These are phyloP conservation scores for Tragelaphus scriptus DNA, from an alignment of 2,113 vertebrate species.

Conservation along the genomic window DNA sequence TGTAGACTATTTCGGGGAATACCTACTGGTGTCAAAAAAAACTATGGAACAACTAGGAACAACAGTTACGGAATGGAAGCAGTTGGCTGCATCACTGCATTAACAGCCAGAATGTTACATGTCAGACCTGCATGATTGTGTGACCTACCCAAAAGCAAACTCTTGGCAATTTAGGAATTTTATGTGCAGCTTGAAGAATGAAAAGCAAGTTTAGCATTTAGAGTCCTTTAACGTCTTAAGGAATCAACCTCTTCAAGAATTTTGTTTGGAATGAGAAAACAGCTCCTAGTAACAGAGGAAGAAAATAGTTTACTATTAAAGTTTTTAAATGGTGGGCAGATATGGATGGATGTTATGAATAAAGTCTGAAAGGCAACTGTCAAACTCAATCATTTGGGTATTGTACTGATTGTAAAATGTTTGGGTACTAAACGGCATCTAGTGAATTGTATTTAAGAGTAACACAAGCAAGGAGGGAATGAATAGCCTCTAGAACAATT, in stretches of 20 bases:
- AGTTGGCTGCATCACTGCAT: not conserved
- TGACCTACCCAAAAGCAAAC: not conserved
- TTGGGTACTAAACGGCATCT: not conserved
- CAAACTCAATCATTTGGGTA: not conserved
- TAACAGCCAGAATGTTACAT: not conserved
- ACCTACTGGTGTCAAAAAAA: not conserved
- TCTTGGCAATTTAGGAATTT: not conserved
- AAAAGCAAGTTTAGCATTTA: not conserved
- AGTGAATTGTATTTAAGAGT: not conserved
- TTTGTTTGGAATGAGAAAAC: conserved; percentile 22
- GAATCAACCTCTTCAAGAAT: conserved; percentile 20
- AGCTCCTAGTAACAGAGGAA: not conserved
- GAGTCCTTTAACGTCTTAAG: not conserved
- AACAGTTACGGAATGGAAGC: not conserved
- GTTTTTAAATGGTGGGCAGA: not conserved
- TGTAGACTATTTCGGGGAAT: not conserved
- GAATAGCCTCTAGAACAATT: not conserved
- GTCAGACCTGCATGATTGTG: not conserved
- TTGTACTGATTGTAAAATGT: not conserved
- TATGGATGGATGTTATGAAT: not conserved
- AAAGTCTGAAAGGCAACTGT: not conserved
- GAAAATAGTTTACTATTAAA: not conserved
- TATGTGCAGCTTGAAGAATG: not conserved
- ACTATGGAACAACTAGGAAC: not conserved
- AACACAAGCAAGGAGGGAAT: not conserved